Percentiles rank a stretch among this genome's conserved stretches.
These are phyloP conservation scores for Cyrtonyx montezumae DNA, from an alignment of 2,113 vertebrate species.

Conservation along the genomic window DNA sequence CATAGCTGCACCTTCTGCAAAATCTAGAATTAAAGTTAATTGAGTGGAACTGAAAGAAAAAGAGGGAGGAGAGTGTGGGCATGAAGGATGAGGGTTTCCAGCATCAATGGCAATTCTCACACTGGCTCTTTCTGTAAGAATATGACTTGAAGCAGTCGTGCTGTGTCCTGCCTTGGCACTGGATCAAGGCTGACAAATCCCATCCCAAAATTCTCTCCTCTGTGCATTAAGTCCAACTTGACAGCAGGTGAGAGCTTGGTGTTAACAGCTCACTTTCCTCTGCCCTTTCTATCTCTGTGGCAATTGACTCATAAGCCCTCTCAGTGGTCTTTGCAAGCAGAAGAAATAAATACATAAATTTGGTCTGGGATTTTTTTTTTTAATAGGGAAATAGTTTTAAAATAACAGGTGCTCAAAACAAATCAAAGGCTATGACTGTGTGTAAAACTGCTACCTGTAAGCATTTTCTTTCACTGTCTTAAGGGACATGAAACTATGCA, in stretches of 20 bases:
- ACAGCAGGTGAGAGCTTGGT: constrained; percentile 19
- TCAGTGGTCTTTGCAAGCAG: neutral
- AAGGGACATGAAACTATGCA: neutral
- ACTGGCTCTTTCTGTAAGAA: neutral
- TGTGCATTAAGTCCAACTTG: neutral
- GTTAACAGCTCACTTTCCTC: neutral
- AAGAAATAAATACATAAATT: neutral
- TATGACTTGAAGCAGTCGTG: neutral
- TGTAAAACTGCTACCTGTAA: neutral
- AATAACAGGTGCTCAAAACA: neutral
- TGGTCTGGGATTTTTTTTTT: neutral
- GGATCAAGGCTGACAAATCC: neutral
- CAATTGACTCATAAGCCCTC: neutral
- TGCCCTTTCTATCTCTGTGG: neutral
- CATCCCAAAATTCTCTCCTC: neutral
- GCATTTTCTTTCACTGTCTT: neutral
- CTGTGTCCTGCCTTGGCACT: neutral
- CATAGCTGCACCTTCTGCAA: neutral
- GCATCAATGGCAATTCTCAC: rapidly evolving
- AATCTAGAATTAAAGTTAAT: neutral
- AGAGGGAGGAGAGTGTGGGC: neutral
- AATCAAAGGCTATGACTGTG: neutral
- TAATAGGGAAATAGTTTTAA: neutral
- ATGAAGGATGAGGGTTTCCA: neutral
- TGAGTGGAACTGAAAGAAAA: neutral